phyloP scores from a whole-genome alignment of 1,140 invertebrate genomes.

The Drosophila setifemur region DNA sequence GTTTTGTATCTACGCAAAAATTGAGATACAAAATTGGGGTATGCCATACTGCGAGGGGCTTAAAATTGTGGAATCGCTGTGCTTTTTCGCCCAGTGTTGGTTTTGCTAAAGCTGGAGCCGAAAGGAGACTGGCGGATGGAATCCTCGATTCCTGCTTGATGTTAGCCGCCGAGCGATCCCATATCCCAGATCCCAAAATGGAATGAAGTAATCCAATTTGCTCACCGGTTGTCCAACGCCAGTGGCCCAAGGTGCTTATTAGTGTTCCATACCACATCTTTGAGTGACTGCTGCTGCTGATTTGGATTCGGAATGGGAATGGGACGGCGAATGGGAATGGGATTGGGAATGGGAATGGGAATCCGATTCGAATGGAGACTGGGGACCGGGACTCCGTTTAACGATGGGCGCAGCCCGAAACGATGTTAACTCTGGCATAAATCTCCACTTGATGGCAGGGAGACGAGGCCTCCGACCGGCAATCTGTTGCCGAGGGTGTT shows the following conservation, averaged over 20 bases:
- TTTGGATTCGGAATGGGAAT: constrained; percentile 2
- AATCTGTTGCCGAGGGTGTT: constrained; percentile 49
- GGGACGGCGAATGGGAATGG: neutral
- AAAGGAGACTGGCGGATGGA: neutral
- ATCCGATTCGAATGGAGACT: constrained; percentile 5
- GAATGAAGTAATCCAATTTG: constrained; percentile 80
- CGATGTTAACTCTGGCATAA: constrained; percentile 45
- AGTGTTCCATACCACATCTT: constrained; percentile 12
- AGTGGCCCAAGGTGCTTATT: constrained; percentile 69
- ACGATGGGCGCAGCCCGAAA: constrained; percentile 21
- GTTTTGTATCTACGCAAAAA: too few species aligned
- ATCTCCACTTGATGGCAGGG: constrained; percentile 65
- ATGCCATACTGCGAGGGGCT: too few species aligned
- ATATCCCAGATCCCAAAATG: too few species aligned
- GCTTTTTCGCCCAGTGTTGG: neutral
- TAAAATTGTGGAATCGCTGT: too few species aligned
- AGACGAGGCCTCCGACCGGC: neutral
- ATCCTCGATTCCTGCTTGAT: constrained; percentile 26
- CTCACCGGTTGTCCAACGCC: constrained; percentile 66
- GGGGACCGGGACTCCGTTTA: constrained; percentile 11
- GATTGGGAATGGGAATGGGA: neutral
- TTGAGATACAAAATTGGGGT: too few species aligned
- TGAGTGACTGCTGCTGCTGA: constrained; percentile 40
- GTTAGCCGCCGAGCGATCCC: constrained; percentile 53
- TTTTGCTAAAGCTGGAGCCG: neutral